These are phyloP conservation scores for Oreonectes daqikongensis DNA, from an alignment of 2,797 vertebrate genomes.

Conservation along the genomic window DNA sequence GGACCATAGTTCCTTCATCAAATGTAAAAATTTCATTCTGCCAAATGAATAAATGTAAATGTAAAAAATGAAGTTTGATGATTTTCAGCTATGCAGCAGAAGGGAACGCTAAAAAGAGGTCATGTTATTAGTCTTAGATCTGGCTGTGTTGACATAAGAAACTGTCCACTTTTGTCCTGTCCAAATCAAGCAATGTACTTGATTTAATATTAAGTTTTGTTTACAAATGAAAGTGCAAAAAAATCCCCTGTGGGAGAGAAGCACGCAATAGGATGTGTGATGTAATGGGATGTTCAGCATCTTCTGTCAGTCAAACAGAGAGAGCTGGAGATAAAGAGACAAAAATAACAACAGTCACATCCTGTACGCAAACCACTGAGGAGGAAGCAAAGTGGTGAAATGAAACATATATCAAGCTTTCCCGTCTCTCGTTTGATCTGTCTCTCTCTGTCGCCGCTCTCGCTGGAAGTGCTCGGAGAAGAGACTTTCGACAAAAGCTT, in stretches of 20 bases:
- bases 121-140: conserved; percentile 41
- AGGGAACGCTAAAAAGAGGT: conserved; percentile 4
- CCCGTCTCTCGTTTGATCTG: conserved; percentile 36
- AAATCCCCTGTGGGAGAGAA: conserved; percentile 29
- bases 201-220: conserved; percentile 50
- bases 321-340: conserved; percentile 11
- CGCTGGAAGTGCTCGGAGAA: conserved; percentile 31
- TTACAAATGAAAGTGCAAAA: conserved; percentile 55
- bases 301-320: conserved; percentile 45
- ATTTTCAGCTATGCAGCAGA: conserved; percentile 27
- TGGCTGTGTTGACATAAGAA: conserved; percentile 44
- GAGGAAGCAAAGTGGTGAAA: conserved; percentile 48
- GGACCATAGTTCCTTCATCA: conserved; percentile 5
- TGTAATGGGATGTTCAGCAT: conserved; percentile 46
- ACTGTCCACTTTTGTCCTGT: conserved; percentile 42
- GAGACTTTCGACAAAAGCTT: conserved; percentile 67
- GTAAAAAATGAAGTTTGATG: not conserved
- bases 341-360: conserved; percentile 42
- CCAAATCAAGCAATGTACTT: conserved; percentile 43
- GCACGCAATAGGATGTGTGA: conserved; percentile 39
- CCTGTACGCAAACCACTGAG: conserved; percentile 40
- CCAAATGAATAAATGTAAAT: too few relatives aligned
- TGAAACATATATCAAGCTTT: conserved; percentile 42
- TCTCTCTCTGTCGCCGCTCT: conserved; percentile 9
- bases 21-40: too few relatives aligned